phyloP scores from a whole-genome alignment of 2,113 vertebrate species.

The Cephalophus harveyi region DNA sequence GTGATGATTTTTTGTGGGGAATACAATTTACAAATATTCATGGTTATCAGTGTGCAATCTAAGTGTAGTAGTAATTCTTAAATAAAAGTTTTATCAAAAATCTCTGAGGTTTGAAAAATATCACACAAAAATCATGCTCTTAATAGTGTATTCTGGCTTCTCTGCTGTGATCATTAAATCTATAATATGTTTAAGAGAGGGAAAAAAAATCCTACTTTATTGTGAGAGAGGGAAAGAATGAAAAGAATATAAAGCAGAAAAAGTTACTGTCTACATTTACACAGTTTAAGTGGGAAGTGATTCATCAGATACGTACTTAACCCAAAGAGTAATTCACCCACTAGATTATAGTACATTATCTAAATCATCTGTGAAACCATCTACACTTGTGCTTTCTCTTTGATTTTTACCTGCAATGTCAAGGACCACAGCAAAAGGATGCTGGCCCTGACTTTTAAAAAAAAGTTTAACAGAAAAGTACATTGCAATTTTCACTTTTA shows the following conservation, averaged over 20 bases:
- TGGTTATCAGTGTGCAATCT: background rate
- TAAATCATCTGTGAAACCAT: background rate
- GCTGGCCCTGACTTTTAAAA: conserved; percentile 46
- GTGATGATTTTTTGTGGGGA: background rate
- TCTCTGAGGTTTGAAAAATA: background rate
- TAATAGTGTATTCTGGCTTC: background rate
- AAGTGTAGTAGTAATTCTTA: background rate
- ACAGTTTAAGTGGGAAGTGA: background rate
- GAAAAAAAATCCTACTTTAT: background rate
- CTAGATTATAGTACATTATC: background rate
- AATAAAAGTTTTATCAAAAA: background rate
- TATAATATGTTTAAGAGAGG: background rate
- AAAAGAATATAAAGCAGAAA: background rate
- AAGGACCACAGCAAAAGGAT: background rate
- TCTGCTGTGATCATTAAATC: background rate
- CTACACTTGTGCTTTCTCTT: conserved; percentile 68
- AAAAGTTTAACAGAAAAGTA: conserved; percentile 49
- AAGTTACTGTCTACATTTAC: background rate
- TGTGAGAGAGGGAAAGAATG: background rate
- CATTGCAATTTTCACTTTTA: background rate
- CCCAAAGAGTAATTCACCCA: background rate
- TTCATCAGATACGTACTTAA: background rate
- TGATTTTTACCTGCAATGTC: conserved; percentile 67
- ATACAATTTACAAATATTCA: background rate
- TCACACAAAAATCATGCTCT: background rate